Conservation (phyloP, 2,888 invertebrate genomes). For the Dysmachus trigonus region DNA sequence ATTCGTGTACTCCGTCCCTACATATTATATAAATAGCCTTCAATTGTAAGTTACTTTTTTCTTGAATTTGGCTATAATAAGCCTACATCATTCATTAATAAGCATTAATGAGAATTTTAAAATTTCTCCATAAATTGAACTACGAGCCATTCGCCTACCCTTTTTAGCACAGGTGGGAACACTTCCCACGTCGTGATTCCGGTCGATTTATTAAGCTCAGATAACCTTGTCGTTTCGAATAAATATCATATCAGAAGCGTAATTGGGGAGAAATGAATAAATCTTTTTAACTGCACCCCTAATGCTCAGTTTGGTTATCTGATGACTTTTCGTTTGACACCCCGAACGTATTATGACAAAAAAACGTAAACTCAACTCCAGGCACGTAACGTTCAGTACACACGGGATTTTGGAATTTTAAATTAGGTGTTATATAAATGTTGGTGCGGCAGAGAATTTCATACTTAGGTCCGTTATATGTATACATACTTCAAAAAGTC, state of each 20-base stretch:
- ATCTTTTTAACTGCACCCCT: conserved; percentile 23
- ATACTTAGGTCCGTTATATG: not conserved
- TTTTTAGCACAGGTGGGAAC: not conserved
- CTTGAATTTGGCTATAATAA: not conserved
- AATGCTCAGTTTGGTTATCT: conserved; percentile 15
- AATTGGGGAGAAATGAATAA: conserved; percentile 10
- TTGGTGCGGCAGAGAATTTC: not conserved
- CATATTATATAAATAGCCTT: too few species aligned
- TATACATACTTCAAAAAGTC: not conserved
- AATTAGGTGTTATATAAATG: not conserved
- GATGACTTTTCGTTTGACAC: conserved; percentile 42
- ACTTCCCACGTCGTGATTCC: not conserved
- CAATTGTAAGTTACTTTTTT: too few species aligned
- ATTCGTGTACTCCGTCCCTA: too few species aligned
- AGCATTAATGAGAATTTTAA: not conserved
- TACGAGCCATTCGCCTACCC: not conserved
- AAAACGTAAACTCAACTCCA: not conserved
- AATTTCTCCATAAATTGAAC: not conserved
- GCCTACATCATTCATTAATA: not conserved
- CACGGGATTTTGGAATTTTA: conserved; percentile 43
- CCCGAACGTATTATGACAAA: not conserved
- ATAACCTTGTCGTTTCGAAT: conserved; percentile 21
- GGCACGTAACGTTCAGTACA: conserved; percentile 2
- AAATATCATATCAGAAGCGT: conserved; percentile 9
- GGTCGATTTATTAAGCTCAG: conserved; percentile 24